Evolutionary conservation across 2,797 vertebrate genomes (phyloP).

Genomic region (Microctenopoma stevenorrisi): DNA sequence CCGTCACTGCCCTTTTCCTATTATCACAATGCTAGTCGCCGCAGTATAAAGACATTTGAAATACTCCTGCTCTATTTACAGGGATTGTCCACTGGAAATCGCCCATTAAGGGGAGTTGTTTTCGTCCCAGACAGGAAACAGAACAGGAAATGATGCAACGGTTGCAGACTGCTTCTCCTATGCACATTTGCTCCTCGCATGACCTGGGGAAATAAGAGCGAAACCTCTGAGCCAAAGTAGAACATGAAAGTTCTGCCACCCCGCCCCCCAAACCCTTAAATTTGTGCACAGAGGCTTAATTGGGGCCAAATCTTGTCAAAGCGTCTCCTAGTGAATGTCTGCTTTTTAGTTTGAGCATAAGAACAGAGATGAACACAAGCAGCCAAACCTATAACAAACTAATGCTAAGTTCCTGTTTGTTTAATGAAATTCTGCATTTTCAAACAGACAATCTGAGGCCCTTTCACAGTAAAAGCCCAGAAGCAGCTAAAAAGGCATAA

Average conservation of each 20-base stretch:
- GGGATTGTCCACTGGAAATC: slow-evolving; percentile 78
- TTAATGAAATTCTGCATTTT: not conserved
- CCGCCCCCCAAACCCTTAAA: slow-evolving; percentile 71
- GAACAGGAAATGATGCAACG: slow-evolving; percentile 88
- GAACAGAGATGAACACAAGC: slow-evolving; percentile 57
- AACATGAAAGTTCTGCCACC: slow-evolving; percentile 69
- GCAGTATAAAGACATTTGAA: slow-evolving; percentile 62
- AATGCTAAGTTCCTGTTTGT: slow-evolving; percentile 27
- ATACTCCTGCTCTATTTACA: slow-evolving; percentile 68
- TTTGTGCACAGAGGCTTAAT: slow-evolving; percentile 73
- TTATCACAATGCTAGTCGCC: slow-evolving; percentile 1
- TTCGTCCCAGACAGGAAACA: slow-evolving; percentile 84
- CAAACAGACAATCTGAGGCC: not conserved
- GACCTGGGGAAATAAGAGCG: slow-evolving; percentile 77
- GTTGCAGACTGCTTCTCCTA: slow-evolving; percentile 81
- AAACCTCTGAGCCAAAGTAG: slow-evolving; percentile 73
- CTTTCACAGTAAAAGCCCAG: not conserved
- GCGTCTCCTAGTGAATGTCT: slow-evolving; percentile 58
- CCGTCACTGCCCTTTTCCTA: slow-evolving; percentile 80
- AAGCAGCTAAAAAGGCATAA: not conserved
- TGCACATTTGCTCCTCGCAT: slow-evolving; percentile 79
- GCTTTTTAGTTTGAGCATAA: slow-evolving; percentile 50
- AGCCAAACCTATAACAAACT: slow-evolving; percentile 64
- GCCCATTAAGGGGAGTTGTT: slow-evolving; percentile 78
- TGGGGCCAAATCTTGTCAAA: slow-evolving; percentile 79